phyloP scores from a whole-genome alignment of 2,888 invertebrate species.

The Apamea sordens region DNA sequence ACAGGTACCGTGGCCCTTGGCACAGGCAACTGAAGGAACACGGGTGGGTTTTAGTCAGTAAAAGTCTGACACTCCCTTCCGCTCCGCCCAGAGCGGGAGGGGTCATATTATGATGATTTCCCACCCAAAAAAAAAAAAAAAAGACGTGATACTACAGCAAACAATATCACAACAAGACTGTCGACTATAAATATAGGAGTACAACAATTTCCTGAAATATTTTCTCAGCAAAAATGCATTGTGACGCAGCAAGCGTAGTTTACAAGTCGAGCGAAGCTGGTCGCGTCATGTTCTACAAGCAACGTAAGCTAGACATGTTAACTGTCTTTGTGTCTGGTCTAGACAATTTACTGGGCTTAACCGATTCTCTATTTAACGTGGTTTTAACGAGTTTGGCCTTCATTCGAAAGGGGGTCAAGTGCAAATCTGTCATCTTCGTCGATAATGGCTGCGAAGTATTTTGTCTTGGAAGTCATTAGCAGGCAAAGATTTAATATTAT shows the following conservation, averaged over 20 bases:
- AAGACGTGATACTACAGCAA: neutral
- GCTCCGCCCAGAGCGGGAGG: too few relatives aligned
- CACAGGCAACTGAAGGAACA: too few relatives aligned
- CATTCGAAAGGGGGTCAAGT: conserved; percentile 62
- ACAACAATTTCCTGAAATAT: neutral
- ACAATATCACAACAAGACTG: neutral
- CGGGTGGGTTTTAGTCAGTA: too few relatives aligned
- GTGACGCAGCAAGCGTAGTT: conserved; percentile 7
- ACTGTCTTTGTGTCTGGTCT: conserved; percentile 38
- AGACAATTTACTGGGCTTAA: conserved; percentile 50
- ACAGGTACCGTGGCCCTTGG: too few relatives aligned
- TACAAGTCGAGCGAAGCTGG: conserved; percentile 19
- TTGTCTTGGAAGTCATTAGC: conserved; percentile 30
- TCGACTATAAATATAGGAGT: neutral
- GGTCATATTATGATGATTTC: too few relatives aligned
- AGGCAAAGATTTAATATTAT: conserved; percentile 11
- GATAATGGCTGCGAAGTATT: conserved; percentile 35
- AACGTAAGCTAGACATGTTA: conserved; percentile 56
- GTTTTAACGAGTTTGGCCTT: conserved; percentile 57
- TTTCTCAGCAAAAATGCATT: conserved; percentile 15
- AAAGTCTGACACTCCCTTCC: too few relatives aligned
- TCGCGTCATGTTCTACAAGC: conserved; percentile 42
- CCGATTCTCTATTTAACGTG: conserved; percentile 50
- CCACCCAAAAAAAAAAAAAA: too few relatives aligned
- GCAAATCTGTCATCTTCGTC: conserved; percentile 52